These are phyloP conservation scores for Dermatemys mawii DNA, from an alignment of 2,113 vertebrate species.

Conservation along the genomic window DNA sequence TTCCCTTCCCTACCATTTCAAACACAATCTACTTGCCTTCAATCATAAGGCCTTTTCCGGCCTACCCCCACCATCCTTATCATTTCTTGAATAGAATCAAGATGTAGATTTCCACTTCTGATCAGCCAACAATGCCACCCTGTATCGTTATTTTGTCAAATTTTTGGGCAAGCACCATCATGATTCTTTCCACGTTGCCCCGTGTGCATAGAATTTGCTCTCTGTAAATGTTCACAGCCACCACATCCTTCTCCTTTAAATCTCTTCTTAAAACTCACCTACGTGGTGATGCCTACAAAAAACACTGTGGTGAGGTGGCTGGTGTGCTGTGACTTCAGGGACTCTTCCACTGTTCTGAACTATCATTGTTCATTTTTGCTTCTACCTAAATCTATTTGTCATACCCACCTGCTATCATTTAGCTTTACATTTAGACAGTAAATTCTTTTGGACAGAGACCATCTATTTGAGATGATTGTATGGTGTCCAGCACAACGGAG, in stretches of 20 bases:
- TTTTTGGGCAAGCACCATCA: background rate
- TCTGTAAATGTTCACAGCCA: background rate
- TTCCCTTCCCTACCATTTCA: background rate
- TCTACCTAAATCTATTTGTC: accelerated
- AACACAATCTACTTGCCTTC: background rate
- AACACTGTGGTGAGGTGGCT: background rate
- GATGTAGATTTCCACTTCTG: background rate
- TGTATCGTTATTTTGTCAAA: background rate
- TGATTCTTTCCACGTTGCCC: accelerated
- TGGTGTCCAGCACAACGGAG: background rate
- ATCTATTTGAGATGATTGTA: background rate
- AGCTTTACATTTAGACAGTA: background rate
- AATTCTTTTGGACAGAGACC: background rate
- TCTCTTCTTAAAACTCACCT: background rate
- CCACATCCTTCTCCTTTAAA: background rate
- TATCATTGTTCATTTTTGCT: background rate
- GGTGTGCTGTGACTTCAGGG: background rate
- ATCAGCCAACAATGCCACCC: background rate
- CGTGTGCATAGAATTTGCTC: background rate
- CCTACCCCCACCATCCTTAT: background rate
- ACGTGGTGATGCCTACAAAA: background rate
- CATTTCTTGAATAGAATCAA: background rate
- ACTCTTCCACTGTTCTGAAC: background rate
- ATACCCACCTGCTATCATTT: background rate
- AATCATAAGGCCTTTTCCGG: background rate